Conservation (phyloP, 2,113 vertebrate genomes). For the Myotis yumanensis region DNA sequence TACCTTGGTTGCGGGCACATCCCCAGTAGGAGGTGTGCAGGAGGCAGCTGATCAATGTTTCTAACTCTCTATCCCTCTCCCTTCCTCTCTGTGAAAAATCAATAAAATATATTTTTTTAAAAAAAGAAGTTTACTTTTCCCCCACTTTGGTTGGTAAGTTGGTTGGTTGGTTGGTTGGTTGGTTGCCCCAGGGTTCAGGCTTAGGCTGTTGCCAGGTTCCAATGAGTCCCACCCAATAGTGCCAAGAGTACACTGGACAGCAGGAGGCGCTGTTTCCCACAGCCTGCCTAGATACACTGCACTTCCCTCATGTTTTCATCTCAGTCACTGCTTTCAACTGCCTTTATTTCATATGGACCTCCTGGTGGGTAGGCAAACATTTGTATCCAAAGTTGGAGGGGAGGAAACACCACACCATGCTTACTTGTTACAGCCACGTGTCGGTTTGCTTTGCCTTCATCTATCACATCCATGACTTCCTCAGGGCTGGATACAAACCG, state of each 20-base stretch:
- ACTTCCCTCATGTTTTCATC: accelerated
- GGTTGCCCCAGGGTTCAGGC: not conserved
- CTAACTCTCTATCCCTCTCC: too few species aligned
- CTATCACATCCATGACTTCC: constrained; percentile 97
- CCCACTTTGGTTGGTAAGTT: not conserved
- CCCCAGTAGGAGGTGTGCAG: too few species aligned
- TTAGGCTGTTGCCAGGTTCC: not conserved
- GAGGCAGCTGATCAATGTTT: too few species aligned
- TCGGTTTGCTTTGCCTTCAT: constrained; percentile 96
- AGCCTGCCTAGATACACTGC: not conserved
- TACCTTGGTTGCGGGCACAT: too few species aligned
- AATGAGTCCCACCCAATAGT: not conserved
- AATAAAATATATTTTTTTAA: too few species aligned
- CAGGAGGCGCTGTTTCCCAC: not conserved
- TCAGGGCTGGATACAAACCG: constrained; percentile 97
- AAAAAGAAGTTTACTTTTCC: not conserved
- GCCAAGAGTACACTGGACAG: not conserved
- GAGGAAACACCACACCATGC: constrained; percentile 36
- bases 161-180: not conserved
- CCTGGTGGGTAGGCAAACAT: not conserved
- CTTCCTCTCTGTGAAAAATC: too few species aligned
- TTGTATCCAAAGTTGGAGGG: not conserved
- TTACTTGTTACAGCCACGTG: constrained; percentile 97
- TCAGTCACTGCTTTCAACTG: accelerated
- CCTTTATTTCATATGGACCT: not conserved